phyloP scores from a whole-genome alignment of 2,888 invertebrate genomes.

The Nomada flava region DNA sequence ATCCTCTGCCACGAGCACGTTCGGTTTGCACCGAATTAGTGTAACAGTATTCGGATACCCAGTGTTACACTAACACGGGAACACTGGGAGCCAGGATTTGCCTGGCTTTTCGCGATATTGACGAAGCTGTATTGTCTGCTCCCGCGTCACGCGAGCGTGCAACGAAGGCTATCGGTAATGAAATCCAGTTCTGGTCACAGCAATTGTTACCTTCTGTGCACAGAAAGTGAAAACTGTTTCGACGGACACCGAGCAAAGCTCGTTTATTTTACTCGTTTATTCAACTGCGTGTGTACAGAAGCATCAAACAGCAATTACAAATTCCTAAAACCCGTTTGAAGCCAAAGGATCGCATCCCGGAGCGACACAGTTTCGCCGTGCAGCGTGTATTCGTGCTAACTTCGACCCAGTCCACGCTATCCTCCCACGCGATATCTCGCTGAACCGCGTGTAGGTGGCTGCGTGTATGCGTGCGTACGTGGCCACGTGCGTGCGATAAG shows the following conservation, averaged over 20 bases:
- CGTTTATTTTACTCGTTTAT: no score
- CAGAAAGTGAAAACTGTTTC: not conserved
- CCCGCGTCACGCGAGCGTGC: not conserved
- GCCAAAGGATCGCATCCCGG: not conserved
- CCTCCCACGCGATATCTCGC: conserved; percentile 13
- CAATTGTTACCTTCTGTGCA: not conserved
- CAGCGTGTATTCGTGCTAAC: conserved; percentile 28
- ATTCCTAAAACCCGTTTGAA: conserved; percentile 11
- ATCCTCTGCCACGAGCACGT: not conserved
- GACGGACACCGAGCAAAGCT: not conserved
- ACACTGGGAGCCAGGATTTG: not conserved
- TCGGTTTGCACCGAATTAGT: no score
- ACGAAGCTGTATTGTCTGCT: not conserved
- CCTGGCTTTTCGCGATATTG: conserved; percentile 21
- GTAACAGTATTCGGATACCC: no score
- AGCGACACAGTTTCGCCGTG: conserved; percentile 35
- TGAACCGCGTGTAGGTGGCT: not conserved
- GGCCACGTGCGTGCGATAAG: conserved; percentile 55
- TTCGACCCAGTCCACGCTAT: conserved; percentile 8
- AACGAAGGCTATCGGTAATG: conserved; percentile 11
- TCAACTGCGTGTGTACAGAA: no score
- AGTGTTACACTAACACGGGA: no score
- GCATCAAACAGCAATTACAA: not conserved
- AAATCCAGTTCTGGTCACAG: conserved; percentile 7
- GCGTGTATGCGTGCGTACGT: conserved; percentile 4